Percentiles rank a stretch among this genome's conserved stretches.
Evolutionary conservation across 2,888 invertebrate genomes (phyloP).

Genomic region (Pseudeuparius sepicola): DNA sequence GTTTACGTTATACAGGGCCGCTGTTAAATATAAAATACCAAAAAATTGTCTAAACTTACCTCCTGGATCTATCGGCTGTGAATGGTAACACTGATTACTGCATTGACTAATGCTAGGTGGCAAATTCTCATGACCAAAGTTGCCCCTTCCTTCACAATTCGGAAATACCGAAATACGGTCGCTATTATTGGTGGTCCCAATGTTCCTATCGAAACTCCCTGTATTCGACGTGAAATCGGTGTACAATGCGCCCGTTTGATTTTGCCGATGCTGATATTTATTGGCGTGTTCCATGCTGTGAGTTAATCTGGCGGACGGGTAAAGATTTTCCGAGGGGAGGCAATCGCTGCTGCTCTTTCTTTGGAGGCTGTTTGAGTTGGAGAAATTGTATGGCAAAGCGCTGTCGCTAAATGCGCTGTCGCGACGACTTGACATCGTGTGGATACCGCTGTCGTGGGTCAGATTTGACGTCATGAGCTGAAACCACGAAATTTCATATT

Average conservation of each 20-base stretch:
- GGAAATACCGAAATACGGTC: constrained; percentile 23
- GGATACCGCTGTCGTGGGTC: constrained; percentile 45
- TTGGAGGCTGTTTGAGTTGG: constrained; percentile 16
- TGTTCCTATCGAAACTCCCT: no score
- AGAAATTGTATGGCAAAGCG: constrained; percentile 21
- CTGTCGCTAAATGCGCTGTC: constrained; percentile 36
- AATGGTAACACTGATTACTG: constrained; percentile 29
- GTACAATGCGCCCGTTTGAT: no score
- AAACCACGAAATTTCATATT: constrained; percentile 6
- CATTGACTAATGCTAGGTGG: constrained; percentile 26
- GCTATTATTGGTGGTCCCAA: constrained; percentile 1
- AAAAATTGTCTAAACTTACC: no score
- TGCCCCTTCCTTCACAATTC: constrained; percentile 22
- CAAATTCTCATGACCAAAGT: constrained; percentile 24
- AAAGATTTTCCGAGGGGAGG: constrained; percentile 22
- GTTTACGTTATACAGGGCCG: no score
- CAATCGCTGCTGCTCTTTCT: constrained; percentile 33
- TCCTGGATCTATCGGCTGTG: constrained; percentile 34
- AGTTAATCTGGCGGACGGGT: constrained; percentile 20
- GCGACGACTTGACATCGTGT: constrained; percentile 41
- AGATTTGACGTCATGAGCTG: constrained; percentile 34
- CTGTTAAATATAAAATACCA: no score
- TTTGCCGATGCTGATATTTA: constrained; percentile 3
- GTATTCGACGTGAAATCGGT: no score
- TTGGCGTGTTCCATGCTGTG: constrained; percentile 30